Evolutionary conservation across 2,113 vertebrate genomes (phyloP).

Genomic region (Brachyhypopomus gauderio): DNA sequence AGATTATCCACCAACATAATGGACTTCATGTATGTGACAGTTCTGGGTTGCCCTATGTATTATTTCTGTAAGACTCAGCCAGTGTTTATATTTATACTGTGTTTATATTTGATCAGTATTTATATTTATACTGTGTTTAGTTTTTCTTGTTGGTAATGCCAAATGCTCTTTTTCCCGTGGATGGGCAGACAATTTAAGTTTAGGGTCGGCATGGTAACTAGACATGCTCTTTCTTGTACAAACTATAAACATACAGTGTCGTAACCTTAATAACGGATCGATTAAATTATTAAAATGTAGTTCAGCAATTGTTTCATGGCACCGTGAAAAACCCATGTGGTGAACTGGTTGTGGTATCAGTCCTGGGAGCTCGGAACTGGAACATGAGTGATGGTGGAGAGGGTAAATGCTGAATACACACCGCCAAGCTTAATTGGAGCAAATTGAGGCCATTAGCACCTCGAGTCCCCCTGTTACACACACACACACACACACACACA

Average conservation of each 20-base stretch:
- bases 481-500: conserved; percentile 21
- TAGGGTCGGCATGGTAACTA: not conserved
- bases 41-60: too few species aligned
- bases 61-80: too few species aligned
- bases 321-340: not conserved
- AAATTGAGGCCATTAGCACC: conserved; percentile 54
- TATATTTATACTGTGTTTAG: too few species aligned
- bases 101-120: too few species aligned
- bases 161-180: not conserved
- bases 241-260: not conserved
- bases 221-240: not conserved
- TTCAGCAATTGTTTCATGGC: not conserved
- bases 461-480: conserved; percentile 28
- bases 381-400: conserved; percentile 20
- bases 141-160: not conserved
- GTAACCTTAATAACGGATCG: not conserved
- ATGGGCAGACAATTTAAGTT: not conserved
- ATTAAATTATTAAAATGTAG: not conserved
- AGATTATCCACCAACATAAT: too few species aligned
- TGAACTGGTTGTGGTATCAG: not conserved
- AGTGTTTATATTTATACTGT: too few species aligned
- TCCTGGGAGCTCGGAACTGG: not conserved
- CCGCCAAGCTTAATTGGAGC: conserved; percentile 49
- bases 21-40: too few species aligned
- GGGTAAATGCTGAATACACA: conserved; percentile 42